Conservation (phyloP, 2,797 vertebrate species). For the Platyrinchus mystaceus region DNA sequence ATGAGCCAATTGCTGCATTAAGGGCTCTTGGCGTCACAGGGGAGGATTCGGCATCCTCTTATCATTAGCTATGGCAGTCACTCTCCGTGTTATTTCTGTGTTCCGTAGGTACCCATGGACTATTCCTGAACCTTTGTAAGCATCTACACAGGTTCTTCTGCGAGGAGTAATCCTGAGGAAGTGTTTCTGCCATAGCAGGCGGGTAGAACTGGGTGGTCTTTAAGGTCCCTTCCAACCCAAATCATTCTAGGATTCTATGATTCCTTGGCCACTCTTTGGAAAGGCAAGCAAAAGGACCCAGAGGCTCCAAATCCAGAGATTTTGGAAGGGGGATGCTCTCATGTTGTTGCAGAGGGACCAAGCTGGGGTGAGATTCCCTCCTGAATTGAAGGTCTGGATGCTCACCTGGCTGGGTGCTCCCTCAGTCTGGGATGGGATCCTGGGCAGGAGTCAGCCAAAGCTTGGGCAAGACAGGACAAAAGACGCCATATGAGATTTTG, state of each 20-base stretch:
- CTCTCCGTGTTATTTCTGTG: not conserved
- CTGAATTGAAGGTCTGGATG: not conserved
- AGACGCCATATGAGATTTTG: not conserved
- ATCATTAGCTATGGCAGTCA: not conserved
- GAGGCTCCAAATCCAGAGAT: not conserved
- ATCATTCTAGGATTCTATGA: not conserved
- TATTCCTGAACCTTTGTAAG: not conserved
- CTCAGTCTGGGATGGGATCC: accelerated
- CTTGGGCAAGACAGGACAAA: not conserved
- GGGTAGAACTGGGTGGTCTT: not conserved
- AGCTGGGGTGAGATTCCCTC: not conserved
- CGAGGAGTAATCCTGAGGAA: not conserved
- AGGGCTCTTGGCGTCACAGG: not conserved
- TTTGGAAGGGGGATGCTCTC: not conserved
- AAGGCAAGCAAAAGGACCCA: not conserved
- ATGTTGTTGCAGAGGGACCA: accelerated
- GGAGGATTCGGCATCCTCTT: not conserved
- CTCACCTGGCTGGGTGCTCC: not conserved
- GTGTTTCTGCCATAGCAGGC: not conserved
- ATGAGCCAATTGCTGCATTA: not conserved
- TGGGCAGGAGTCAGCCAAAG: not conserved
- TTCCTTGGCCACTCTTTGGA: not conserved
- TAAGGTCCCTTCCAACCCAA: not conserved
- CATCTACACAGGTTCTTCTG: not conserved
- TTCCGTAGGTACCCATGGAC: not conserved